These are phyloP conservation scores for Eleutherodactylus coqui DNA, from an alignment of 2,797 vertebrate species.

Conservation along the genomic window DNA sequence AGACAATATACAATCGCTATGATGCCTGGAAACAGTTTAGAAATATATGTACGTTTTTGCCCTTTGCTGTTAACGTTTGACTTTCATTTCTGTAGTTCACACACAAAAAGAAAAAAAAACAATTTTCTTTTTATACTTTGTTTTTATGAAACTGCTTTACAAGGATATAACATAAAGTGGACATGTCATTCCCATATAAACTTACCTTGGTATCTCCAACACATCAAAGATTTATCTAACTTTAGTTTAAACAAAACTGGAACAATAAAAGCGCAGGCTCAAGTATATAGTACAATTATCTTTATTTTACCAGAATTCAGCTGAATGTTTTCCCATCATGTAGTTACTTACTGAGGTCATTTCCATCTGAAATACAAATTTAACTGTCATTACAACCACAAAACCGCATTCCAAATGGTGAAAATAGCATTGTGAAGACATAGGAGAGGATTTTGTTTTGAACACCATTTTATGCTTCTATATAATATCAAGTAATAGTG, in stretches of 20 bases:
- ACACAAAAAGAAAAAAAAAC: neutral
- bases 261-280: neutral
- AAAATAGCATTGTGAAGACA: neutral
- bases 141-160: conserved; percentile 31
- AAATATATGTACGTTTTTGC: conserved; percentile 15
- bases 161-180: conserved; percentile 60
- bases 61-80: conserved; percentile 20
- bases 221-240: conserved; percentile 19
- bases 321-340: neutral
- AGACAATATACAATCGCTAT: neutral
- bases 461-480: neutral
- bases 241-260: conserved; percentile 5
- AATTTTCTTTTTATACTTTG: conserved; percentile 38
- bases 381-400: neutral
- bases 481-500: too few species aligned
- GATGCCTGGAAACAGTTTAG: neutral
- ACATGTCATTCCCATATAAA: conserved; percentile 36
- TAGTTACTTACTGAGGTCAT: neutral
- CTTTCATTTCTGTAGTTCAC: conserved; percentile 8
- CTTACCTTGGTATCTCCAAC: neutral
- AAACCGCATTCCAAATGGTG: neutral
- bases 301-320: neutral
- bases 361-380: neutral
- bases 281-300: neutral
- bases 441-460: neutral